phyloP scores from a whole-genome alignment of 2,888 invertebrate species.

The Acanthoscelides obtectus region DNA sequence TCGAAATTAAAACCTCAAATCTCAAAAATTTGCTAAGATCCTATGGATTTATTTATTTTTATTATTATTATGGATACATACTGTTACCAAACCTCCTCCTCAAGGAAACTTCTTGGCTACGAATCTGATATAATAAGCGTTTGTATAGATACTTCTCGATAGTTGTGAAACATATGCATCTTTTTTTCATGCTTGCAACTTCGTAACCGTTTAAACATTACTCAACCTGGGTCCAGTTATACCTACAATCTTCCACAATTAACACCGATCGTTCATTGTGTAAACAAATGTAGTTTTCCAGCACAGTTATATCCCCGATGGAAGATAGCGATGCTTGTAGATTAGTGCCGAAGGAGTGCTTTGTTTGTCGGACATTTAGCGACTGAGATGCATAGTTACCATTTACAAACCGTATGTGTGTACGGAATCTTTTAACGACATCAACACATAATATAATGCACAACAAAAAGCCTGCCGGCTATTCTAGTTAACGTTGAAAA shows the following conservation, averaged over 20 bases:
- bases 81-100: too few relatives aligned
- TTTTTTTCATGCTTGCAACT: too few relatives aligned
- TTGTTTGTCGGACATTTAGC: neutral
- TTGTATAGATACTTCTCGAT: too few relatives aligned
- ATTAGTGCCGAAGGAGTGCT: neutral
- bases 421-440: neutral
- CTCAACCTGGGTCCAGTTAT: neutral
- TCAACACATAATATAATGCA: neutral
- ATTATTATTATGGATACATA: too few relatives aligned
- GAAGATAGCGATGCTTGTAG: neutral
- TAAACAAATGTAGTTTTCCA: neutral
- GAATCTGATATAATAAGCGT: too few relatives aligned
- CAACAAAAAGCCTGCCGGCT: neutral
- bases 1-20: too few relatives aligned
- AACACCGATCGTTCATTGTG: neutral
- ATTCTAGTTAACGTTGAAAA: neutral
- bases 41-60: too few relatives aligned
- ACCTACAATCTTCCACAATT: neutral
- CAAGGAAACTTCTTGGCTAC: too few relatives aligned
- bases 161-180: too few relatives aligned
- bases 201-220: neutral
- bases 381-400: neutral
- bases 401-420: neutral
- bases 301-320: neutral
- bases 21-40: too few relatives aligned